Conservation (phyloP, 2,797 vertebrate genomes). For the Kryptopterus vitreolus region DNA sequence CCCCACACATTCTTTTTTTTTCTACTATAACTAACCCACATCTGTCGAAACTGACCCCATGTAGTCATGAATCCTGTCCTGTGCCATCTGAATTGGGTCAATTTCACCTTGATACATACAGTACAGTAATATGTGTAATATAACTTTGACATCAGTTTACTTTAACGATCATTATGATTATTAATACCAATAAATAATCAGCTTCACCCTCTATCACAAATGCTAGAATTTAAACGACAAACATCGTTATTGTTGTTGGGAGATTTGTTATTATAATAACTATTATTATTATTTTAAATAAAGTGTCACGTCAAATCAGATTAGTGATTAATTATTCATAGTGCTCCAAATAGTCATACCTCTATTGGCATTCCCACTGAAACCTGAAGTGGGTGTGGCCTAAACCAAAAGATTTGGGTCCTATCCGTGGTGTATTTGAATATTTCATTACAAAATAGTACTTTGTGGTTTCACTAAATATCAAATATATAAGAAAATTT, state of each 20-base stretch:
- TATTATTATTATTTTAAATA: neutral
- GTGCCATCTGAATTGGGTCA: neutral
- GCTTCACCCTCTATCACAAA: neutral
- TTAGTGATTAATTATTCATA: neutral
- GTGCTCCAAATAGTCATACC: neutral
- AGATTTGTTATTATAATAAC: too few relatives aligned
- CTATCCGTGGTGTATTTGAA: too few relatives aligned
- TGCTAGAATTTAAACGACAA: too few relatives aligned
- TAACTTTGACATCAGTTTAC: neutral
- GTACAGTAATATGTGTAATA: too few relatives aligned
- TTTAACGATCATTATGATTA: neutral
- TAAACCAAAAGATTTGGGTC: neutral
- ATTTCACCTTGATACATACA: neutral
- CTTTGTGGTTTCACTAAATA: too few relatives aligned
- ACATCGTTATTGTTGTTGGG: too few relatives aligned
- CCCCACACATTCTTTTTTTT: neutral
- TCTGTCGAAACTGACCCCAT: neutral
- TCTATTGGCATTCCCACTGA: neutral
- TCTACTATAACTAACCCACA: neutral
- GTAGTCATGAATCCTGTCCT: neutral
- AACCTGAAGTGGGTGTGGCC: neutral
- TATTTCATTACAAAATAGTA: too few relatives aligned
- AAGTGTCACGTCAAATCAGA: neutral
- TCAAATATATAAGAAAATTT: too few relatives aligned
- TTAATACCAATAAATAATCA: too few relatives aligned